Percentiles rank a stretch among this genome's conserved stretches.
Conservation (phyloP, 92 coral and sea anemone genomes). For the Bergia sp. region DNA sequence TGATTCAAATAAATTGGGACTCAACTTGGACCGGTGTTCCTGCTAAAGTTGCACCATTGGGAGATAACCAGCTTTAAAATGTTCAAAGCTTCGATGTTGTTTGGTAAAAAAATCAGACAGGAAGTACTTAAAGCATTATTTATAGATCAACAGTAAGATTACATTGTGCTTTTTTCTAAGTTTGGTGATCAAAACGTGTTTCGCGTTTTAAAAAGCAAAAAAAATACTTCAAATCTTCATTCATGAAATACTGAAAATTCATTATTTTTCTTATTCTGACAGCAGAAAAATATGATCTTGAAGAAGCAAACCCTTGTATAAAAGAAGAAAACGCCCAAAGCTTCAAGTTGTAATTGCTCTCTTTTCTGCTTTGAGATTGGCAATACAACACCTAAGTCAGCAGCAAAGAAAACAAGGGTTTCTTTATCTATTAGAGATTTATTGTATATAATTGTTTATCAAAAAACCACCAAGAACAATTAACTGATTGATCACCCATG, state of each 20-base stretch:
- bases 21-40: background rate
- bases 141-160: too few species aligned
- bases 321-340: constrained; percentile 3
- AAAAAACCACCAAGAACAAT: too few species aligned
- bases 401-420: too few species aligned
- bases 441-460: too few species aligned
- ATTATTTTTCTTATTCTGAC: background rate
- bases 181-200: too few species aligned
- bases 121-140: background rate
- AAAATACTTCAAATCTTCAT: too few species aligned
- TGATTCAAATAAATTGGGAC: constrained; percentile 11
- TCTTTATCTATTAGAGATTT: too few species aligned
- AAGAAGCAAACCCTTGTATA: background rate
- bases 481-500: too few species aligned
- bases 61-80: background rate
- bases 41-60: constrained; percentile 16
- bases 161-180: too few species aligned
- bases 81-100: background rate
- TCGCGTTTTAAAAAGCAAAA: too few species aligned
- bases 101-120: background rate
- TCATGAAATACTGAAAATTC: background rate
- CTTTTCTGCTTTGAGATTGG: too few species aligned
- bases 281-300: background rate
- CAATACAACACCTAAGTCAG: too few species aligned
- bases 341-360: background rate